Conservation (phyloP, 2,888 invertebrate species). For the Phengaris arion region DNA sequence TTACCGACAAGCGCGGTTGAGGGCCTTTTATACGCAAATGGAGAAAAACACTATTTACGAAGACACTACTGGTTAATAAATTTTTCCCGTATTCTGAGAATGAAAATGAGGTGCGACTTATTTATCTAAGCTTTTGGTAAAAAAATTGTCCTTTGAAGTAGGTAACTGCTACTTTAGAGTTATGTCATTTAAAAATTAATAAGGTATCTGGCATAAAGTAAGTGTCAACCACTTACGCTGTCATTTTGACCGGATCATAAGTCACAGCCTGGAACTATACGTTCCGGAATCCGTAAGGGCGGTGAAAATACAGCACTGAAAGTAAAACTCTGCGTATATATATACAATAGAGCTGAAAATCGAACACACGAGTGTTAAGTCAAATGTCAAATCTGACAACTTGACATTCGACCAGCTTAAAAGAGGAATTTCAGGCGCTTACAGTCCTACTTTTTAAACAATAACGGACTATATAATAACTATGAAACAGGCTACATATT, state of each 20-base stretch:
- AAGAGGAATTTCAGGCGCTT: not conserved
- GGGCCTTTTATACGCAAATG: not conserved
- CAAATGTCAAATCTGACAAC: no score
- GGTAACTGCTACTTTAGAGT: not conserved
- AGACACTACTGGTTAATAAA: not conserved
- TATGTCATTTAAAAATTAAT: not conserved
- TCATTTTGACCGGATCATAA: no score
- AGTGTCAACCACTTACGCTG: not conserved
- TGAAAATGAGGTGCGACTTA: slow-evolving; percentile 1
- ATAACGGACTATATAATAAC: not conserved
- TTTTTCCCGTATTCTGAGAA: not conserved
- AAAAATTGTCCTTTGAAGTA: not conserved
- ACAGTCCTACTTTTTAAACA: not conserved
- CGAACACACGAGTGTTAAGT: no score
- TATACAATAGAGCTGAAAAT: no score
- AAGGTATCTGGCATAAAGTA: not conserved
- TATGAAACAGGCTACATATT: not conserved
- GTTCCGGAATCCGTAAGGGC: no score
- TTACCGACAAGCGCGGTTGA: slow-evolving; percentile 17
- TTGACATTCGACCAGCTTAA: not conserved
- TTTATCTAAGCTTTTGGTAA: not conserved
- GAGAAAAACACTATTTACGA: slow-evolving; percentile 13
- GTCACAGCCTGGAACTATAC: no score
- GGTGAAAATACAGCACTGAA: no score
- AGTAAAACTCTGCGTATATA: no score